A percentile compares a stretch with the other conserved stretches of the same genome.
Evolutionary conservation across 2,113 vertebrate species (phyloP).

Genomic region (Plectropomus leopardus): DNA sequence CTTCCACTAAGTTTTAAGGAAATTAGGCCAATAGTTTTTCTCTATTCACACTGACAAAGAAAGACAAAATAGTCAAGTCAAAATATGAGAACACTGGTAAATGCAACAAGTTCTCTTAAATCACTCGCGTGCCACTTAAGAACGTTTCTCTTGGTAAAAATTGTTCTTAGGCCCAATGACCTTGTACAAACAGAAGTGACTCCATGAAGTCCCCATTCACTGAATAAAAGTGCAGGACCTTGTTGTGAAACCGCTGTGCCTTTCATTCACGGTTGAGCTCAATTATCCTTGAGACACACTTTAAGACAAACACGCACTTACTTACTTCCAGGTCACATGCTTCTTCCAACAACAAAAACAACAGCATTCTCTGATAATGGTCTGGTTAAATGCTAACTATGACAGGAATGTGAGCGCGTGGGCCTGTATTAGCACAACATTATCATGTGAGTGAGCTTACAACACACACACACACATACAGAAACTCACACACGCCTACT

Average conservation of each 20-base stretch:
- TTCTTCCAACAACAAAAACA: constrained; percentile 57
- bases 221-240: not conserved
- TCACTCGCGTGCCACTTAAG: no score
- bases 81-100: no score
- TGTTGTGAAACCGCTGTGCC: not conserved
- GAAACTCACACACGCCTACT: not conserved
- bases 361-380: constrained; percentile 69
- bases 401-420: constrained; percentile 68
- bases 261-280: constrained; percentile 23
- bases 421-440: constrained; percentile 57
- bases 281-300: constrained; percentile 37
- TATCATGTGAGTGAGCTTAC: constrained; percentile 76
- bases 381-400: constrained; percentile 72
- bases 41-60: no score
- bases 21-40: no score
- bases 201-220: no score
- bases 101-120: no score
- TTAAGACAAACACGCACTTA: constrained; percentile 9
- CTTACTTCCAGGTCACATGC: constrained; percentile 73
- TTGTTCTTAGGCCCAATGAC: not conserved
- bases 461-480: constrained; percentile 28
- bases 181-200: not conserved
- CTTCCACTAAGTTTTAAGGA: no score
- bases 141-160: not conserved
- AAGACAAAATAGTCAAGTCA: no score